Percentiles rank a stretch among this genome's conserved stretches.
These are phyloP conservation scores for Parnassius glacialis DNA, from an alignment of 2,888 invertebrate species.

Conservation along the genomic window DNA sequence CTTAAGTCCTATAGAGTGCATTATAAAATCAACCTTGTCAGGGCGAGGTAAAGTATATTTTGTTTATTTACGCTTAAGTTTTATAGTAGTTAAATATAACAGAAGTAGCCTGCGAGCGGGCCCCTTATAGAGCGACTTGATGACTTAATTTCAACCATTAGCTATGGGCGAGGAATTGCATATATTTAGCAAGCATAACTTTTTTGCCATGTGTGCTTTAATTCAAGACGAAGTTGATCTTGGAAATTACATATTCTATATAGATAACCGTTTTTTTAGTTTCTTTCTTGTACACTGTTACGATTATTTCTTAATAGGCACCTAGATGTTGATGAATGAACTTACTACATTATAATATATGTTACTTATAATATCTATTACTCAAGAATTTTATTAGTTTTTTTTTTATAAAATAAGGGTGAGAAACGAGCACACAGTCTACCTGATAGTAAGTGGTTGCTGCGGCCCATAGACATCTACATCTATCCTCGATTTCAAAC, in stretches of 20 bases:
- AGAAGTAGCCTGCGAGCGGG: slow-evolving; percentile 48
- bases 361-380: slow-evolving; percentile 18
- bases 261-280: slow-evolving; percentile 13
- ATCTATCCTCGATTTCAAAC: no score
- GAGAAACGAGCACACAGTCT: no score
- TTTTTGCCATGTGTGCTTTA: slow-evolving; percentile 30
- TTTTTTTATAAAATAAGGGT: no score
- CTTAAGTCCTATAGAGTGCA: slow-evolving; percentile 23
- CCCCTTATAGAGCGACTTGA: slow-evolving; percentile 64
- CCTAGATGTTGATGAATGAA: slow-evolving; percentile 20
- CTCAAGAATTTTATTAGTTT: slow-evolving; percentile 21
- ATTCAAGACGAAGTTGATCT: slow-evolving; percentile 34
- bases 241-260: slow-evolving; percentile 29
- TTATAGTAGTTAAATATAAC: slow-evolving; percentile 43
- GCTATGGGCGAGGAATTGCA: slow-evolving; percentile 59
- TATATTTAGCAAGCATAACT: slow-evolving; percentile 31
- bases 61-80: neutral
- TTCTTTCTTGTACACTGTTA: slow-evolving; percentile 11
- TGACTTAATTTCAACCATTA: slow-evolving; percentile 72
- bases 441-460: no score
- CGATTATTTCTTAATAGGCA: slow-evolving; percentile 18
- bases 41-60: slow-evolving; percentile 16
- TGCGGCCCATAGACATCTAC: no score
- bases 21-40: slow-evolving; percentile 18
- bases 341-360: slow-evolving; percentile 13